Evolutionary conservation across 2,113 vertebrate genomes (phyloP), one percentile per base, ranked within the genome.

Genomic region (Arvicanthis niloticus): DNA sequence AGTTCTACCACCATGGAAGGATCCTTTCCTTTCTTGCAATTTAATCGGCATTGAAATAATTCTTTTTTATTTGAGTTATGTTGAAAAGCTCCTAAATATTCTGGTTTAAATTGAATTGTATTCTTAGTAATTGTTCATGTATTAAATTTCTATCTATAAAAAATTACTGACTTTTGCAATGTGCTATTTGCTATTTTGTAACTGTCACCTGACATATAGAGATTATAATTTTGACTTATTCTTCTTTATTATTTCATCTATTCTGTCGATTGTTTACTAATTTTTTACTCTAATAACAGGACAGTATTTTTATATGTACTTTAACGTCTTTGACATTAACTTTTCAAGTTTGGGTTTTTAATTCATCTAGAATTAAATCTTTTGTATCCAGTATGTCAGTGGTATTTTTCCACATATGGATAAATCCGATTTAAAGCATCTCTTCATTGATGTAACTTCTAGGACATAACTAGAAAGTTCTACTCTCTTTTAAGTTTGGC

Each of bases 261-360:
- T 86, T 93, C 88, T 68, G 9, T 82, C 7, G 88, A 26, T 72
- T 93, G 10, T 65, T 96, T 78, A 94, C 58, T 53, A 58, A 78
- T 15, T 96, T n/a, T 91, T 3, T 58, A 82, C 5, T 29, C 1
- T 24, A 67, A 62, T 4, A 17, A 62, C 6, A 37, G 68, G 1
- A 88, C 6, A 78, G 10, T 70, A 73, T 89, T 91, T 96, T 95
- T 40, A 19, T 75, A 77, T 34, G 13, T 88, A 1, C 67, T 91
- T 40, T 94, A 76, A 91, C 58, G 68, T 1, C 81, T 53, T 81
- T 89, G 29, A 89, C 90, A 21, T 80, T 51, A 76, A 24, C 8
- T 91, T 95, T 72, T 93, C 12, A 53, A 1, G 7, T 48, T 88
- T 89, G 51, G 67, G 40, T 75, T 26, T 94, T 72, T 12, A 93